Base-by-base conservation (phyloP, 2,888 invertebrate genomes). In the Hermodice carunculata region DNA sequence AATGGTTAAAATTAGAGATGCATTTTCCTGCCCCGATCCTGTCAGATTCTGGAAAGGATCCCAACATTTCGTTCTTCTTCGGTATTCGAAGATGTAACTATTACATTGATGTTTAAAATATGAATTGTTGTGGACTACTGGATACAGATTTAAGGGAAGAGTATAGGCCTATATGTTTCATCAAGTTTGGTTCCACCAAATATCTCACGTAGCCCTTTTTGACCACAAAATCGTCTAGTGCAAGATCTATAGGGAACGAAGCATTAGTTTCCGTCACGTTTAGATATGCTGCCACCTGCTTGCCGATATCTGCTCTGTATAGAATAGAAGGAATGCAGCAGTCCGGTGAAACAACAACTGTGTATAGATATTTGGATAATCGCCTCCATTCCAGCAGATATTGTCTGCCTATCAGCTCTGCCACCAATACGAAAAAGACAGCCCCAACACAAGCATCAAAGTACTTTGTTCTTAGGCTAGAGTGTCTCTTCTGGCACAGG, bases 271-370 rank as follows among this genome's bases (percentile, higher is more conserved):
- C 52, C 29, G 31, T 19, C 3, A 6, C 6, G 11, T 22, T 43
- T 11, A 60, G 29, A 24, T 60, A 60, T 22, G 24, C 17, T n/a
- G 42, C 28, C 6, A 60, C 8, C 32, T 60, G 42, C 6, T 34
- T 32, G 2, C 51, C 60, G 51, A 52, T 60, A 31, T 24, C 19
- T 2, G 37, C 17, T 14, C 26, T 22, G 43, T 60, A 60, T 26
- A 60, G 40, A 11, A 60, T 60, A 29, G 60, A 51, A 26, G 60
- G 60, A 2, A 52, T 52, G 24, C 60, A 60, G 42, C 60, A 60
- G 43, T 51, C 51, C 4, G 60, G 60, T 11, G 60, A 51, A n/a
- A 22, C 26, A 42, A 60, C 52, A 14, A 51, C 40, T 5, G 24
- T 22, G 51, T 60, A 60, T 4, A 54, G 54, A 43, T 40, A 54